Percentiles rank a stretch among this genome's conserved stretches.
phyloP scores from a whole-genome alignment of 2,888 invertebrate species.

The Catocala fraxini region DNA sequence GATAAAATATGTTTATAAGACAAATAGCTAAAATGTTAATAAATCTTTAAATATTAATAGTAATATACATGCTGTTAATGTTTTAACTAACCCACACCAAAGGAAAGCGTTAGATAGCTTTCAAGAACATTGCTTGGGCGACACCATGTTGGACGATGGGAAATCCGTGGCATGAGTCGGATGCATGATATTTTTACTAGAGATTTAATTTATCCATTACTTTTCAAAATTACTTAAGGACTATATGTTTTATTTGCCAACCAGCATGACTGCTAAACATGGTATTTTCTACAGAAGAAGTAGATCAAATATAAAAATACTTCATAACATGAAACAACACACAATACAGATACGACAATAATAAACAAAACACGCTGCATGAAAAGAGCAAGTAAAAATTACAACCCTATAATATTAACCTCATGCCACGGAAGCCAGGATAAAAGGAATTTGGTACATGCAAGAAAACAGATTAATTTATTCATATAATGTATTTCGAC shows the following conservation, averaged over 20 bases:
- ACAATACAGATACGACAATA: too few species aligned
- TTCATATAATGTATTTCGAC: conserved; percentile 82
- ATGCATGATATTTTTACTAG: too few species aligned
- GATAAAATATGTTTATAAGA: not conserved
- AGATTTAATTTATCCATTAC: too few species aligned
- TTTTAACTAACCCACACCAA: conserved; percentile 43
- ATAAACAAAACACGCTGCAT: too few species aligned
- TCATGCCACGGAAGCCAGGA: conserved; percentile 71
- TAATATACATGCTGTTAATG: conserved; percentile 25
- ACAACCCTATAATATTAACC: conserved; percentile 26
- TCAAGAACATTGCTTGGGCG: conserved; percentile 31
- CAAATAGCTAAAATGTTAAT: too few species aligned
- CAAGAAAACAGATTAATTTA: conserved; percentile 84
- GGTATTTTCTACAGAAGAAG: too few species aligned
- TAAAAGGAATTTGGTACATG: conserved; percentile 73
- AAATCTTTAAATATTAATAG: conserved; percentile 5
- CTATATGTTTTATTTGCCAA: too few species aligned
- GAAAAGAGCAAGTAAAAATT: not conserved
- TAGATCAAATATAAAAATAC: too few species aligned
- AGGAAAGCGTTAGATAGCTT: conserved; percentile 41
- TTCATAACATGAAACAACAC: too few species aligned
- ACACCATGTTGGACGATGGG: conserved; percentile 39
- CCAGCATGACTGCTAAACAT: too few species aligned
- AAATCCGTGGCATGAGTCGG: conserved; percentile 52
- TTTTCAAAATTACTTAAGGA: too few species aligned